These are phyloP conservation scores for Heliconius aoede DNA, from an alignment of 2,888 invertebrate species.

Conservation along the genomic window DNA sequence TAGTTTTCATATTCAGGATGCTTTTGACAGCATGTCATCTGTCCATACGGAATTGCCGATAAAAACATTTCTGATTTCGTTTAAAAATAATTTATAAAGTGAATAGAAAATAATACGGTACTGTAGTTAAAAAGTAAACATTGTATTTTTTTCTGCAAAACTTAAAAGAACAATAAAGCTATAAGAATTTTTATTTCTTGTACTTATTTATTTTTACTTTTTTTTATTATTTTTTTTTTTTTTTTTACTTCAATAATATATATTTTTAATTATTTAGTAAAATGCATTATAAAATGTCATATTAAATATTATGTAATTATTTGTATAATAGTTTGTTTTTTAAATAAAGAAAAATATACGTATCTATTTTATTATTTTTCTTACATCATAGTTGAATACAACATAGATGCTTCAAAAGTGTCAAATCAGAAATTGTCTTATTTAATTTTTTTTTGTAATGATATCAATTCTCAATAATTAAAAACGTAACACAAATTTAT, in stretches of 20 bases:
- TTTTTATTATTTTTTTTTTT: background rate
- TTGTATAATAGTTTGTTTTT: background rate
- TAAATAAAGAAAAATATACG: too few relatives aligned
- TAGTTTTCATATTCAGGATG: conserved; percentile 38
- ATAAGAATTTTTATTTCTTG: too few relatives aligned
- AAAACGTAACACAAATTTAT: conserved; percentile 32
- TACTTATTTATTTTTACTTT: too few relatives aligned
- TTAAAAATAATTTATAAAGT: background rate
- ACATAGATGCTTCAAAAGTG: conserved; percentile 24
- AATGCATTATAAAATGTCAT: background rate
- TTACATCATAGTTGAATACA: background rate
- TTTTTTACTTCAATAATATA: background rate
- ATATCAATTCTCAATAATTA: conserved; percentile 30
- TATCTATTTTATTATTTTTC: too few relatives aligned
- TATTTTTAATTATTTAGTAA: background rate
- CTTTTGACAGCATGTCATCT: conserved; percentile 46
- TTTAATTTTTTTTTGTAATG: conserved; percentile 19
- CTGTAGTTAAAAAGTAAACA: background rate
- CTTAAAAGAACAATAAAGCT: background rate
- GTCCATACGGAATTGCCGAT: background rate
- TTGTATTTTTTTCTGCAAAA: background rate
- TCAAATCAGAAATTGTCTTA: conserved; percentile 27
- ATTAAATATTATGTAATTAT: background rate
- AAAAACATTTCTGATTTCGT: conserved; percentile 21
- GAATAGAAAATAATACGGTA: too few relatives aligned